Evolutionary conservation across 2,113 vertebrate species (phyloP).

Genomic region (Lophotis ruficrista): DNA sequence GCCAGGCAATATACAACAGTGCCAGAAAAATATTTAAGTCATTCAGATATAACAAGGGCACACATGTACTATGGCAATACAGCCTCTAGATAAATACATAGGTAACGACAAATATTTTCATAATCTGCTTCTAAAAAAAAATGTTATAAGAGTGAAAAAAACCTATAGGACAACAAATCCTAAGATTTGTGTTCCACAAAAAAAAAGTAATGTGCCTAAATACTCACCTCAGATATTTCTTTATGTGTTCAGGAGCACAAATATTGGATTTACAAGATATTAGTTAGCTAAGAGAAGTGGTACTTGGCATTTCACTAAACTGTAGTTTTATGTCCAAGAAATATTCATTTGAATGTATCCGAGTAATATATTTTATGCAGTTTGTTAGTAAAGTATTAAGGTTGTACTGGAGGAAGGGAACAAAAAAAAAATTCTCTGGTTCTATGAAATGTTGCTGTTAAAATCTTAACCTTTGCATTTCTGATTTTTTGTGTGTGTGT

Average conservation of each 20-base stretch:
- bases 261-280: slow-evolving; percentile 42
- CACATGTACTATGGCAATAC: background rate
- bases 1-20: background rate
- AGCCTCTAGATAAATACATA: background rate
- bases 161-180: background rate
- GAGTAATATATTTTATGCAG: background rate
- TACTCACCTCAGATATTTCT: background rate
- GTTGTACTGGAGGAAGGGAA: fast-evolving
- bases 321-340: slow-evolving; percentile 3
- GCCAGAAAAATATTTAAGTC: background rate
- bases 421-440: background rate
- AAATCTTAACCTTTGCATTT: no score
- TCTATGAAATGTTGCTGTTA: no score
- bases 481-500: no score
- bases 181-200: background rate
- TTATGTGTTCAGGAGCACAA: slow-evolving; percentile 20
- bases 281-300: slow-evolving; percentile 16
- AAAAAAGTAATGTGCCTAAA: background rate
- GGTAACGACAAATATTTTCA: background rate
- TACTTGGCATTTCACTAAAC: slow-evolving; percentile 40
- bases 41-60: background rate
- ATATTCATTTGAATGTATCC: background rate
- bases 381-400: slow-evolving; percentile 6
- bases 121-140: background rate
- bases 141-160: background rate